Evolutionary conservation across 2,888 invertebrate species (phyloP), one percentile per base, ranked within the genome.

Genomic region (Syritta pipiens): DNA sequence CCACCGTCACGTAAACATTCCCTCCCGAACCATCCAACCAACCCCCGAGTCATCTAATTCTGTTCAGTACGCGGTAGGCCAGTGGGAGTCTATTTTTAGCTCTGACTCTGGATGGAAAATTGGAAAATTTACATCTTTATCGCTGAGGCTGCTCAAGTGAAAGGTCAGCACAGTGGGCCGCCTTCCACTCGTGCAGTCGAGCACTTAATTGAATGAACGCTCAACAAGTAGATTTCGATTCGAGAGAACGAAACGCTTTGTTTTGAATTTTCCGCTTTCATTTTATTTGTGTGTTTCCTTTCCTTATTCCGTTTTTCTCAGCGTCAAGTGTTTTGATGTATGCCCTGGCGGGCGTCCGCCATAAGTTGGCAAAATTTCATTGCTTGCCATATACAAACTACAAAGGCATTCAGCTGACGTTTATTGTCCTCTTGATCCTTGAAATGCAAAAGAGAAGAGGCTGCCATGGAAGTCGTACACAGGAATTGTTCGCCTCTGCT

Each of bases 201-300:
- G 44, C 68, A 63, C 44, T 59, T 51, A 49, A 71, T 60, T 35
- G 71, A 77, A 71, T 60, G 53, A 55, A 55, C 12, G 48, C 40
- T 71, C 77, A 77, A 77, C 77, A 77, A 65, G 77, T 77, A 48
- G 69, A 71, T 32, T 51, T 51, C 14, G 20, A 53, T 59, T 46
- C 44, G 20, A n/a, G n/a, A n/a, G n/a, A n/a, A n/a, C n/a, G n/a
- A 9, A 32, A 10, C n/a, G 40, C 14, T 59, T 55, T 55, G 53
- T 30, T 53, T 59, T 22, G 20, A 55, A 7, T 40, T 62, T 35
- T n/a, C n/a, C n/a, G n/a, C 26, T 3, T 55, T 20, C 20, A 5
- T 28, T 49, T 24, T 28, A 19, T 19, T 48, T 28, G 12, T 51
- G 17, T n/a, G n/a, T n/a, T n/a, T n/a, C n/a, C n/a, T 44, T 51